Percentiles rank a stretch among this genome's conserved stretches.
Conservation (phyloP, 1,140 invertebrate genomes). For the Hyphantria cunea region DNA sequence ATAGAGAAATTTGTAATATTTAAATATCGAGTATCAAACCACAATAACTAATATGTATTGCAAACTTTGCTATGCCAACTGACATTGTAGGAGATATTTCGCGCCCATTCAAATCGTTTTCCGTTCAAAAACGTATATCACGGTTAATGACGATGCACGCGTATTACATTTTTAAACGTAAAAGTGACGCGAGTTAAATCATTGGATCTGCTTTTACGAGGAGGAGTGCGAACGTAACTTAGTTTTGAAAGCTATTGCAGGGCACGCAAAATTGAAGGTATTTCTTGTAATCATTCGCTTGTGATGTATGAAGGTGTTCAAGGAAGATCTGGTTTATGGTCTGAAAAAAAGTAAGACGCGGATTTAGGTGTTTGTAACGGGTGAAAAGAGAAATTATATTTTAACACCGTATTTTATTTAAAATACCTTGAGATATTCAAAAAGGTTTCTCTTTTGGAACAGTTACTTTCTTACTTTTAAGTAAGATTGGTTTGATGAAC, state of each 20-base stretch:
- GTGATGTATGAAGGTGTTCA: conserved; percentile 21
- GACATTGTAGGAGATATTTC: too few species aligned
- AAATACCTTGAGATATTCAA: too few species aligned
- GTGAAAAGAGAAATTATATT: conserved; percentile 1
- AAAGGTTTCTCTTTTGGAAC: too few species aligned
- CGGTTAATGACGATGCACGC: neutral
- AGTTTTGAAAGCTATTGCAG: conserved; percentile 5
- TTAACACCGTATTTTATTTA: too few species aligned
- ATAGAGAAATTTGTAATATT: too few species aligned
- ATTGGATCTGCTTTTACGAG: conserved; percentile 28
- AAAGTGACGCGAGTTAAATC: conserved; percentile 19
- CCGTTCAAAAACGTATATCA: neutral
- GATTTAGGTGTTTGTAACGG: neutral
- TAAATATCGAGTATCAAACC: too few species aligned
- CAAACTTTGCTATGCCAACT: too few species aligned
- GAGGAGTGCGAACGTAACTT: conserved; percentile 17
- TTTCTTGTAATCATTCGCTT: conserved; percentile 3
- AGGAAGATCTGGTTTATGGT: conserved; percentile 13
- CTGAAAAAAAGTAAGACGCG: conserved; percentile 1
- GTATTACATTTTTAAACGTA: conserved; percentile 1
- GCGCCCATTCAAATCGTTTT: too few species aligned
- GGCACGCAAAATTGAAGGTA: conserved; percentile 6
- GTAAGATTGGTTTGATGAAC: too few species aligned
- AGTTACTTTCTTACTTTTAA: too few species aligned
- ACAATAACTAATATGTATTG: too few species aligned